These are phyloP conservation scores for Hippotragus niger DNA, from an alignment of 2,113 vertebrate species.

Conservation along the genomic window DNA sequence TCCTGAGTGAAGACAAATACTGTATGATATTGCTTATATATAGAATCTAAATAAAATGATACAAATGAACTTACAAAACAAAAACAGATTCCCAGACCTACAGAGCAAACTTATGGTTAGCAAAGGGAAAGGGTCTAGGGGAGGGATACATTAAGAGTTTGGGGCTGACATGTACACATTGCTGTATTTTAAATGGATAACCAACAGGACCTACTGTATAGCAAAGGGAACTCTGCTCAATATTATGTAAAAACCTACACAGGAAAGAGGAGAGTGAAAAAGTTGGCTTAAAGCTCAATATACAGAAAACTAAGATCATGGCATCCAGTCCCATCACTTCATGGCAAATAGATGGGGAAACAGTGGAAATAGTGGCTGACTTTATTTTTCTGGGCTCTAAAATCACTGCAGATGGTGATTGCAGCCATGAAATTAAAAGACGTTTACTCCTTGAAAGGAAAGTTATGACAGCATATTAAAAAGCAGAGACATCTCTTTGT, in stretches of 20 bases:
- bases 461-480: too few relatives aligned
- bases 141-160: background rate
- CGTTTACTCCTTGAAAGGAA: too few relatives aligned
- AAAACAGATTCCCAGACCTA: background rate
- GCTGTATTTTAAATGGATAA: background rate
- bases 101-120: background rate
- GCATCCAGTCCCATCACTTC: too few relatives aligned
- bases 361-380: too few relatives aligned
- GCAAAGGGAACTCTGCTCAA: background rate
- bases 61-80: background rate
- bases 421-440: too few relatives aligned
- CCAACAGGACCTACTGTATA: background rate
- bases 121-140: background rate
- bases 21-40: background rate
- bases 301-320: too few relatives aligned
- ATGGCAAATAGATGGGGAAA: too few relatives aligned
- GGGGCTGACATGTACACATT: background rate
- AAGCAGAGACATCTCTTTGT: too few relatives aligned
- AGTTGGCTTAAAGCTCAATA: too few relatives aligned
- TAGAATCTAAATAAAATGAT: background rate
- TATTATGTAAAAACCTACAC: background rate
- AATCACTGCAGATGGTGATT: too few relatives aligned
- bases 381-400: too few relatives aligned
- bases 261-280: background rate
- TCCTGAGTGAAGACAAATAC: background rate